Conservation (phyloP, 2,888 invertebrate species). For the Eueremaeus valkanovi region DNA sequence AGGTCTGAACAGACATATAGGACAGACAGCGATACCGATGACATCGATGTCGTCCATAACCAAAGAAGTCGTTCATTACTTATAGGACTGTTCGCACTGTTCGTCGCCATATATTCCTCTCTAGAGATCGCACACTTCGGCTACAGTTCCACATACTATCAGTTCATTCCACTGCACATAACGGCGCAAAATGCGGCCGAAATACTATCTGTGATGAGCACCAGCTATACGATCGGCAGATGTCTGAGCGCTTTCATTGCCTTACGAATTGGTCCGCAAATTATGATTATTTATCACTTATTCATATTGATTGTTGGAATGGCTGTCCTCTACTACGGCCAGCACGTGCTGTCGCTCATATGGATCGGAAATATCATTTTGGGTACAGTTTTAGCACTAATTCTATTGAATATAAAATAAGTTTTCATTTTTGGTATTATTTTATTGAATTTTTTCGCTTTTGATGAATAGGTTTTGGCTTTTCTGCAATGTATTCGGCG, state of each 20-base stretch:
- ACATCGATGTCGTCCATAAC: not conserved
- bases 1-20: too few species aligned
- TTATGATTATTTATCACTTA: slow-evolving; percentile 37
- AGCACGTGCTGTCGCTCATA: not conserved
- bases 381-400: too few species aligned
- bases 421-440: too few species aligned
- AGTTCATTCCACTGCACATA: not conserved
- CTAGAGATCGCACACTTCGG: slow-evolving; percentile 27
- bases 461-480: slow-evolving; percentile 18
- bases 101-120: slow-evolving; percentile 11
- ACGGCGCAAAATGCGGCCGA: slow-evolving; percentile 2
- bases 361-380: slow-evolving; percentile 20
- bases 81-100: not conserved
- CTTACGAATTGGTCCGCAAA: slow-evolving; percentile 19
- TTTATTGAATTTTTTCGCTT: too few species aligned
- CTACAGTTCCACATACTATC: slow-evolving; percentile 37
- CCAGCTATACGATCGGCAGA: slow-evolving; percentile 24
- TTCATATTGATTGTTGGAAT: not conserved
- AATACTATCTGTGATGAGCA: slow-evolving; percentile 1
- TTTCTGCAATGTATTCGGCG: slow-evolving; percentile 24
- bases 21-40: too few species aligned
- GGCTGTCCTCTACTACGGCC: not conserved
- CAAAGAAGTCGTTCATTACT: not conserved
- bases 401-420: too few species aligned
- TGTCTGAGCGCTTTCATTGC: slow-evolving; percentile 24